phyloP scores from a whole-genome alignment of 2,888 invertebrate genomes.

The Andrena praecox region DNA sequence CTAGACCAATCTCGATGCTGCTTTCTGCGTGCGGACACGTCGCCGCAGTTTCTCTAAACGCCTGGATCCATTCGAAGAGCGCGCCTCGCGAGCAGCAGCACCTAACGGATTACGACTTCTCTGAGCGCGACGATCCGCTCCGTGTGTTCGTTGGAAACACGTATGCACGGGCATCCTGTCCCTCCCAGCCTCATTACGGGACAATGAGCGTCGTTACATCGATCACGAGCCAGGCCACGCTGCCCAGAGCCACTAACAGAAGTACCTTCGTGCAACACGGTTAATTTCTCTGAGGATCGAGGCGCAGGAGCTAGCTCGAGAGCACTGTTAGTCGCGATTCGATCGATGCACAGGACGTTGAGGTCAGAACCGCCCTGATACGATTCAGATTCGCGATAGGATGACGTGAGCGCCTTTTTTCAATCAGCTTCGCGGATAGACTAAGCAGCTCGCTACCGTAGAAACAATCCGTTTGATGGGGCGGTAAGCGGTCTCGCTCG shows the following conservation, averaged over 20 bases:
- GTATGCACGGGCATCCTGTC: slow-evolving; percentile 79
- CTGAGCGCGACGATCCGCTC: neutral
- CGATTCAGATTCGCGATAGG: neutral
- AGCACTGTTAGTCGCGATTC: neutral
- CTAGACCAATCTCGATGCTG: neutral
- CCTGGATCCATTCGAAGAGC: neutral
- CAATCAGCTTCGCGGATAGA: slow-evolving; percentile 1
- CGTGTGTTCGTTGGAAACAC: slow-evolving; percentile 25
- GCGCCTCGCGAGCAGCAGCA: neutral
- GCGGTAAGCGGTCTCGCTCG: slow-evolving; percentile 4
- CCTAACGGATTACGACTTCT: neutral
- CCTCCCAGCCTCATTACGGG: slow-evolving; percentile 83
- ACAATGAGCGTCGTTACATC: slow-evolving; percentile 82
- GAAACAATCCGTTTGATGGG: slow-evolving; percentile 3
- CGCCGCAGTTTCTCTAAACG: slow-evolving; percentile 4
- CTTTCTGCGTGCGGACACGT: slow-evolving; percentile 3
- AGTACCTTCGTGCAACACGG: slow-evolving; percentile 25
- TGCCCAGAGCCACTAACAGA: slow-evolving; percentile 50
- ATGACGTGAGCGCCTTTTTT: slow-evolving; percentile 4
- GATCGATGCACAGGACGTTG: neutral
- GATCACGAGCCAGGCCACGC: slow-evolving; percentile 73
- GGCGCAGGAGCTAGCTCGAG: neutral
- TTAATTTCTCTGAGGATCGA: slow-evolving; percentile 49
- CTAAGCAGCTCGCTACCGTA: neutral
- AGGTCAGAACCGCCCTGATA: neutral